Base-by-base conservation (phyloP, 2,113 vertebrate species). In the Entomyzon cyanotis region DNA sequence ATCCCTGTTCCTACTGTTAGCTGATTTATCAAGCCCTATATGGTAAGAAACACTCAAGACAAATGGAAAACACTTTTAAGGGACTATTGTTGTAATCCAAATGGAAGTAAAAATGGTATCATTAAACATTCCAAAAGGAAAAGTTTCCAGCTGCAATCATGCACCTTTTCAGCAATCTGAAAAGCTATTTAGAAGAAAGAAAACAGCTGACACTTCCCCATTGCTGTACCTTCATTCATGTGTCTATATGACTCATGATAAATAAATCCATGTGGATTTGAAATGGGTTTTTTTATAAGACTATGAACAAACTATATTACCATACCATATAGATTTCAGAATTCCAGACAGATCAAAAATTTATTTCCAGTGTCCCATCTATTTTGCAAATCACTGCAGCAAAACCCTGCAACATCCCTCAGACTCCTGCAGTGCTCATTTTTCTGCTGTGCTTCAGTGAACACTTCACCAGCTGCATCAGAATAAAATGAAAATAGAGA, bases 321-420 rank as follows among this genome's bases (percentile, higher is more conserved):
- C 64, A 71, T 88, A 76, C 27, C 37, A 39, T 19, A 14, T 80
- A 95, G n/a, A 75, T 56, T 65, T 87, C 73, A 89, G 50, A 93
- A 89, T 70, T 79, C 42, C 64, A 94, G 24, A 31, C 25, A 89
- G 49, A 65, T 44, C n/a, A 81, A 87, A 89, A 87, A 68, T 33
- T 73, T 84, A 65, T 85, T 93, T 95, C 37, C 20, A 67, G 39
- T 33, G 39, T 52, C 52, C 85, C 62, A 92, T 80, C 25, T 90
- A 81, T 86, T 95, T 92, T 93, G 87, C 79, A 96, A 91, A 95
- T 86, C 85, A 64, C 83, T 92, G 88, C 93, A 95, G 59, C 75
- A 91, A 91, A 92, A 41, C 31, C 88, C 75, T 86, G 53, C 60
- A 78, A 41, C 53, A 78, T 68, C 44, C 41, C 46, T 73, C 55